A percentile compares a stretch with the other conserved stretches of the same genome.
Evolutionary conservation across 2,888 invertebrate genomes (phyloP).

Genomic region (Tetheella fluctuosa): DNA sequence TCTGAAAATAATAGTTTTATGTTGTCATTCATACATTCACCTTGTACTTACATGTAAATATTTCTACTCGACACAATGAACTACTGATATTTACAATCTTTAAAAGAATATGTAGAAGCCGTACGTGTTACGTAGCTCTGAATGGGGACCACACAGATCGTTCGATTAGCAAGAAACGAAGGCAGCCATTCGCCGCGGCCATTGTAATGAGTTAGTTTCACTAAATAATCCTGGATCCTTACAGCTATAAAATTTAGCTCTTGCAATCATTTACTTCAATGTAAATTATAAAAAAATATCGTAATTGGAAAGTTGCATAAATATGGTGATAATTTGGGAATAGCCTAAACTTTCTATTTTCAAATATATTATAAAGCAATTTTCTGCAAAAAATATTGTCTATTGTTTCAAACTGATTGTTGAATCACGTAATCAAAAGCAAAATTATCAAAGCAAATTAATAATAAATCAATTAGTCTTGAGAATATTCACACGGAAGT

Average conservation of each 20-base stretch:
- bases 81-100: slow-evolving; percentile 9
- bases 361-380: slow-evolving; percentile 13
- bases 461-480: slow-evolving; percentile 54
- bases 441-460: slow-evolving; percentile 38
- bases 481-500: slow-evolving; percentile 66
- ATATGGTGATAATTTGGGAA: background rate
- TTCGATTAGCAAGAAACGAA: background rate
- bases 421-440: slow-evolving; percentile 32
- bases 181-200: background rate
- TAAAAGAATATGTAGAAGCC: slow-evolving; percentile 6
- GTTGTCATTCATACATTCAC: slow-evolving; percentile 12
- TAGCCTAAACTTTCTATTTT: slow-evolving; percentile 16
- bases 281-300: background rate
- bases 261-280: background rate
- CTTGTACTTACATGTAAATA: slow-evolving; percentile 10
- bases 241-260: background rate
- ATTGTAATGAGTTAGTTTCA: background rate
- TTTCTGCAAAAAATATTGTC: slow-evolving; percentile 25
- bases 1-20: slow-evolving; percentile 18
- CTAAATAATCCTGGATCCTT: background rate
- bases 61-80: slow-evolving; percentile 1
- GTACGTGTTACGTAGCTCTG: background rate
- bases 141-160: background rate
- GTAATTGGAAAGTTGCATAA: no score
- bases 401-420: slow-evolving; percentile 32